Conservation (phyloP, 2,113 vertebrate species). For the Sorex araneus region DNA sequence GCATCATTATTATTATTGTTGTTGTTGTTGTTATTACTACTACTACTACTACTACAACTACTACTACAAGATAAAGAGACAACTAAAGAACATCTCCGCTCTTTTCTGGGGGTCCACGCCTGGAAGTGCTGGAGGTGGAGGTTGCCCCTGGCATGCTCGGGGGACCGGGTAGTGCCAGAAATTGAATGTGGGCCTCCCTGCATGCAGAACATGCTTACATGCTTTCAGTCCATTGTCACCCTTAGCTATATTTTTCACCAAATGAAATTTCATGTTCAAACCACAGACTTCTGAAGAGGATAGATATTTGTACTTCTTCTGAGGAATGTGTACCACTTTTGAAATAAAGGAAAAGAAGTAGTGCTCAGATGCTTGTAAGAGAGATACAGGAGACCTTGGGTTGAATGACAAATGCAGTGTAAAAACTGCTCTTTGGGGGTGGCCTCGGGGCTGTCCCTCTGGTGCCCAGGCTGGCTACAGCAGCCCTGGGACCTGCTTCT, state of each 20-base stretch:
- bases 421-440: background rate
- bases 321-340: background rate
- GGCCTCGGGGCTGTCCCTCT: background rate
- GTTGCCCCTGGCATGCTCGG: too few relatives aligned
- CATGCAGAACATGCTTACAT: too few relatives aligned
- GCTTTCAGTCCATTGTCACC: too few relatives aligned
- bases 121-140: too few relatives aligned
- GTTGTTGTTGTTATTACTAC: too few relatives aligned
- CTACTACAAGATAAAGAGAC: too few relatives aligned
- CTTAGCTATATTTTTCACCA: background rate
- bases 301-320: background rate
- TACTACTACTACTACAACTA: slow-evolving; percentile 19
- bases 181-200: too few relatives aligned
- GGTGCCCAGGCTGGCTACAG: background rate
- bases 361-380: background rate
- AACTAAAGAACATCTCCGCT: slow-evolving; percentile 15
- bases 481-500: background rate
- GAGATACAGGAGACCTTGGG: slow-evolving; percentile 1
- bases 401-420: background rate
- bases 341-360: slow-evolving; percentile 20
- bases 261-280: slow-evolving; percentile 17
- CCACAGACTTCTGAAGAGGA: slow-evolving; percentile 41
- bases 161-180: too few relatives aligned
- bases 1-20: too few relatives aligned
- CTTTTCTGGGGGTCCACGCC: slow-evolving; percentile 11